Percentiles rank a stretch among this genome's conserved stretches.
phyloP scores from a whole-genome alignment of 2,888 invertebrate species.

The Galeopsomyia nigrocyanea region DNA sequence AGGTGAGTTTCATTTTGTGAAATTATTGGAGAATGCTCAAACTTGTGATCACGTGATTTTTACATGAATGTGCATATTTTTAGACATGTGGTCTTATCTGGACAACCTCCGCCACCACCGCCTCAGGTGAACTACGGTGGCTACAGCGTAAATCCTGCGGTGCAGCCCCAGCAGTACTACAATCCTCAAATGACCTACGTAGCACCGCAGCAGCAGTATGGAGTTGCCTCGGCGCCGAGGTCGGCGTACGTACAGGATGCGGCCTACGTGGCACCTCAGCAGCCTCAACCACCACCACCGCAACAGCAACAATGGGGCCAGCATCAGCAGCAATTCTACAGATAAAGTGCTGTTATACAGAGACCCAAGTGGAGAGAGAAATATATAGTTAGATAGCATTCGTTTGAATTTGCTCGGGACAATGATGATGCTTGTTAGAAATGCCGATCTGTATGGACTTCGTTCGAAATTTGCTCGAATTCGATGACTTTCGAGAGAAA shows the following conservation, averaged over 20 bases:
- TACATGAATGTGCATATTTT: too few species aligned
- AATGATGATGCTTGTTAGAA: too few species aligned
- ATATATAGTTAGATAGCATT: neutral
- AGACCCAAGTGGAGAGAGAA: neutral
- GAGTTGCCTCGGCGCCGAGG: conserved; percentile 60
- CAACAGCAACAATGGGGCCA: conserved; percentile 62
- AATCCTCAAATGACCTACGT: conserved; percentile 63
- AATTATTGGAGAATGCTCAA: too few species aligned
- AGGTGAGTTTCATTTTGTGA: conserved; percentile 19
- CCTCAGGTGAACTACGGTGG: conserved; percentile 63
- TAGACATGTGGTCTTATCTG: conserved; percentile 42
- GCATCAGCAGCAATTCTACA: conserved; percentile 76
- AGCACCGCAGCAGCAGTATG: conserved; percentile 65
- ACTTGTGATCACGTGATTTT: too few species aligned
- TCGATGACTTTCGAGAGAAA: too few species aligned
- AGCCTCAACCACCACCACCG: conserved; percentile 59
- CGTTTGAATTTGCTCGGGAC: neutral
- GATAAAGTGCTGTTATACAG: conserved; percentile 64
- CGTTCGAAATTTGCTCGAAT: too few species aligned
- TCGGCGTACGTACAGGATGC: conserved; percentile 64
- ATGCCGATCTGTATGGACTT: too few species aligned
- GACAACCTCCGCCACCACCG: conserved; percentile 60
- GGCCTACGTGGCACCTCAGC: conserved; percentile 66
- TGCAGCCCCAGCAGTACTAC: conserved; percentile 65
- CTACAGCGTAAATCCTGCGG: conserved; percentile 61